Evolutionary conservation across 2,113 vertebrate genomes (phyloP), one percentile per base, ranked within the genome.

Genomic region (Galemys pyrenaicus): DNA sequence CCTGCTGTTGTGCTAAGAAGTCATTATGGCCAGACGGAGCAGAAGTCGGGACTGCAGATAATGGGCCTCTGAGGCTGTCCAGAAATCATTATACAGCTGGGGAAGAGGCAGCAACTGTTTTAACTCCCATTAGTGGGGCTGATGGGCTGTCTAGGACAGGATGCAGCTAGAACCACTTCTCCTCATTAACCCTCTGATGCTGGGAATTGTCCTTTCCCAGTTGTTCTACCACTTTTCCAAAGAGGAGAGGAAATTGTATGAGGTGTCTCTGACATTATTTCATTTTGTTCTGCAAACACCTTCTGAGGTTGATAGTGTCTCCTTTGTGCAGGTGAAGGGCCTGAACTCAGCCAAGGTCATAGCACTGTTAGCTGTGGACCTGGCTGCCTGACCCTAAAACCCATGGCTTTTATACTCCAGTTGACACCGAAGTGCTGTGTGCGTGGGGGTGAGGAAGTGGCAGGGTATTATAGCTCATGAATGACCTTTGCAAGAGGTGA

Each of bases 61-160:
- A 98, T 98, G 98, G 98, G 97, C 97, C 97, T 98, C 97, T 97
- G 96, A 87, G 78, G 94, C 98, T 97, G 97, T 98, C 96, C 97
- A 97, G 97, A 95, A 94, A 98, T 98, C 98, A 97, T 98, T 98
- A 98, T 81, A 87, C 2, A 97, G 94, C 97, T 97, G 97, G 97
- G 97, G 96, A 97, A 97, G 97, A 98, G 97, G 98, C 97, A 97
- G 97, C 92, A 95, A 98, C 98, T 97, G 97, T 97, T 98, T 98
- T 98, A 97, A 98, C 98, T 97, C 97, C 98, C 98, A 98, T 98
- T 98, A 98, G 98, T 67, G 95, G 91, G 24, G 94, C 96, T 98
- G 98, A 98, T 98, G 98, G 97, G 97, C 97, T 98, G 98, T 98
- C 98, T 98, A 98, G 97, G 97, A 97, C 97, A 98, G 97, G 96